Conservation (phyloP, 2,888 invertebrate species). For the Argyresthia albistria region DNA sequence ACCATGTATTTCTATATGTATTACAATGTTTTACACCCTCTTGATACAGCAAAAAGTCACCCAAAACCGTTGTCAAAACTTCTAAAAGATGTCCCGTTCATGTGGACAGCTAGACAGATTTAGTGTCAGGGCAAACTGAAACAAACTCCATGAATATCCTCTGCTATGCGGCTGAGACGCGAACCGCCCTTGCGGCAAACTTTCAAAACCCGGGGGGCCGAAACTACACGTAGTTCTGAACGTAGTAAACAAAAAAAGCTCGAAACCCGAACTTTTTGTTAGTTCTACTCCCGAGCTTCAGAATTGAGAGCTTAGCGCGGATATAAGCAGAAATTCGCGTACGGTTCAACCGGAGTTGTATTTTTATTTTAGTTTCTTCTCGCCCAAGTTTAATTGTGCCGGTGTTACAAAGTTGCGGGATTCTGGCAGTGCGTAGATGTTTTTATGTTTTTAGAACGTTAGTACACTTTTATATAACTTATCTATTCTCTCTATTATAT, state of each 20-base stretch:
- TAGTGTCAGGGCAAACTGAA: too few relatives aligned
- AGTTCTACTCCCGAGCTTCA: not conserved
- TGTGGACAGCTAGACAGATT: too few relatives aligned
- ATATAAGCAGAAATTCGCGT: not conserved
- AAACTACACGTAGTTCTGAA: not conserved
- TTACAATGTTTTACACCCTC: too few relatives aligned
- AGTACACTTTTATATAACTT: too few relatives aligned
- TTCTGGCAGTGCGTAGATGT: too few relatives aligned
- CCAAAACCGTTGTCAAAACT: too few relatives aligned
- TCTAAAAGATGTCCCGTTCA: too few relatives aligned
- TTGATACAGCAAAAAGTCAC: too few relatives aligned
- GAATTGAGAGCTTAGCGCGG: conserved; percentile 3
- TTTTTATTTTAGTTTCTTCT: not conserved
- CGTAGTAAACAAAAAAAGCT: not conserved
- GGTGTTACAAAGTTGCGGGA: too few relatives aligned
- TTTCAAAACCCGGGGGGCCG: not conserved
- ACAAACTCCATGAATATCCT: not conserved
- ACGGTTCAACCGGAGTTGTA: not conserved
- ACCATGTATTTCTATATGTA: too few relatives aligned
- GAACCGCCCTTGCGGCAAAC: not conserved
- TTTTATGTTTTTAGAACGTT: too few relatives aligned
- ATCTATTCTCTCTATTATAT: too few relatives aligned
- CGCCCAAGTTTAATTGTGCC: not conserved
- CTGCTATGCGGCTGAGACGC: not conserved
- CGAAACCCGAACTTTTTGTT: not conserved